Base-by-base conservation (phyloP, 2,797 vertebrate species). In the Tragopan temminckii region DNA sequence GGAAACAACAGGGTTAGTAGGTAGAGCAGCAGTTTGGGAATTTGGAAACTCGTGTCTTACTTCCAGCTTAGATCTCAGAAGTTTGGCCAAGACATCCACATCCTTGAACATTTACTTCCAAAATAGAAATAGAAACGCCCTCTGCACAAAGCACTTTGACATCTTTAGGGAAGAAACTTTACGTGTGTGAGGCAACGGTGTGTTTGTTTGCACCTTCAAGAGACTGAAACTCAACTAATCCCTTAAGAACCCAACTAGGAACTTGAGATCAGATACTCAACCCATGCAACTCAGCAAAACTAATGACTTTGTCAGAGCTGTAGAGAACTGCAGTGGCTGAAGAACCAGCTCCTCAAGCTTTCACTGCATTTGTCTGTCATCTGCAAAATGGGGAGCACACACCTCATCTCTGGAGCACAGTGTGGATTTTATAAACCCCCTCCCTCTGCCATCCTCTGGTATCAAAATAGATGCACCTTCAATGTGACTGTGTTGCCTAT, bases 161-260 rank as follows among this genome's bases (percentile, higher is more conserved):
- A 91, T 48, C 67, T 93, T 67, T 33, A 71, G 87, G 77, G 80
- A 72, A 95, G 89, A 95, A 89, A 88, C 59, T 79, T 85, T 53
- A 77, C 1, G 0, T 52, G 66, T 77, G 74, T 97, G 92, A 95
- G 64, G 85, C 78, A 92, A 92, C 61, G 70, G 57, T 67, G 67
- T 72, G 84, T 91, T 95, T 95, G 78, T 79, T 87, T 23, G 16
- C 40, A 58, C 70, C 80, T 86, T 88, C 53, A 57, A 70, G 67
- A 94, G 82, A 77, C 83, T 93, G 92, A 93, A 95, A 93, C 82
- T 90, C 93, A n/a, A 70, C 53, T 93, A 94, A 95, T 96, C 91
- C 92, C 77, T 77, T 84, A 91, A 91, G 88, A 93, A 64, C 90
- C 88, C 77, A 70, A 33, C 45, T 25, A 89, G 42, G 89, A 93